Evolutionary conservation across 2,113 vertebrate genomes (phyloP).

Genomic region (Sinocyclocheilus rhinocerous): DNA sequence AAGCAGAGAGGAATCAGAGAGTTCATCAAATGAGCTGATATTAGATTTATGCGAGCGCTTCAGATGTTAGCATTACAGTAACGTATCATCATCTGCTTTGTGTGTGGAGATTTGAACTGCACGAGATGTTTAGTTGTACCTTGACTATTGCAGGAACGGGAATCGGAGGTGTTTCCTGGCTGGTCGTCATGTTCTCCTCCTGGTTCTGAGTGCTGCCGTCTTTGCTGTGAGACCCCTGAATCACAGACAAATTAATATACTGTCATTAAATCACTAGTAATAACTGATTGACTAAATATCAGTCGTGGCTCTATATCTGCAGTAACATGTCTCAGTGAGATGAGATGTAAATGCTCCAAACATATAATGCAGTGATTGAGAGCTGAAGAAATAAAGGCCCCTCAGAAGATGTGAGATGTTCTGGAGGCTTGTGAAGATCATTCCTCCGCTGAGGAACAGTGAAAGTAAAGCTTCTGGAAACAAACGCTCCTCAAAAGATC

Average conservation of each 20-base stretch:
- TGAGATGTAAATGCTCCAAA: too few relatives aligned
- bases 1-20: background rate
- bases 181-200: constrained; percentile 75
- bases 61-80: background rate
- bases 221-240: constrained; percentile 68
- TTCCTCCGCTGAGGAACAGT: too few relatives aligned
- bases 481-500: too few relatives aligned
- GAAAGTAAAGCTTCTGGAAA: too few relatives aligned
- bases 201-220: constrained; percentile 72
- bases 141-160: constrained; percentile 82
- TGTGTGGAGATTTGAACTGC: background rate
- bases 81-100: background rate
- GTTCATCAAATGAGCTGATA: background rate
- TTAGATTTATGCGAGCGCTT: background rate
- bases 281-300: background rate
- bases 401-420: too few relatives aligned
- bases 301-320: too few relatives aligned
- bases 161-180: constrained; percentile 70
- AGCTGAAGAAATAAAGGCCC: too few relatives aligned
- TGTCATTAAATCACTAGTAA: background rate
- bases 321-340: too few relatives aligned
- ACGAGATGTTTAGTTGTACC: constrained; percentile 71
- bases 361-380: too few relatives aligned
- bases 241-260: background rate
- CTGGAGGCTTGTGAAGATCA: too few relatives aligned